Evolutionary conservation across 64 coral and sea anemone species (phyloP), one percentile per base, ranked within the genome.

Genomic region (Exaiptasia diaphana): DNA sequence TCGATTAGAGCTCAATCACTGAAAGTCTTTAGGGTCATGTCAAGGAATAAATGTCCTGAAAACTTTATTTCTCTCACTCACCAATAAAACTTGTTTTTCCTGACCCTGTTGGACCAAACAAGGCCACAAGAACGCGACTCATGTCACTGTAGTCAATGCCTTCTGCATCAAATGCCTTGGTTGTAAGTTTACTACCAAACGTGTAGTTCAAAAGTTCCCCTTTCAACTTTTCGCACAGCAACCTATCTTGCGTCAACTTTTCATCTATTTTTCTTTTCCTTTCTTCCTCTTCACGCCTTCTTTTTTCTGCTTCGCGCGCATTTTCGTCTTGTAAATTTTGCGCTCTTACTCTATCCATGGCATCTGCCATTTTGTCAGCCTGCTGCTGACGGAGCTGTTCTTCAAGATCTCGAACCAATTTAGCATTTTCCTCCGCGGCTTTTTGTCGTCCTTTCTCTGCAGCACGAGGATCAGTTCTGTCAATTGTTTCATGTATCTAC

Each of bases 81-180:
- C 91, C 85, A 70, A 94, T 82, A 50, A 94, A 94, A 63, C 77
- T 77, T 43, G 91, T 78, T 69, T 93, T 93, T 41, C 90, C 90
- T 15, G 90, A 93, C 0, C 73, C 91, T 14, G 91, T 44, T 0
- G 91, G 91, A 0, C 91, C 91, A 38, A 93, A 56, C 23, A 93
- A 40, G 22, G 91, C 79, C 35, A 93, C 65, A 52, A 85, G 85
- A 40, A 88, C 85, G 45, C 64, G 5, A 4, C 79, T 50, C 20
- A 94, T 94, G 40, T 94, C 91, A 29, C 48, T 76, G 1, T 89
- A 65, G 44, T 83, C 85, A 5, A 94, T 62, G 1, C 24, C 85
- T 73, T 64, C 38, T 28, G 71, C 78, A 17, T 28, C 45, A 41
- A 79, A 41, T 38, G 76, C 71, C 17, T 53, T 64, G 1, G 57